phyloP scores from a whole-genome alignment of 1,140 invertebrate genomes.

The Lethrus apterus region DNA sequence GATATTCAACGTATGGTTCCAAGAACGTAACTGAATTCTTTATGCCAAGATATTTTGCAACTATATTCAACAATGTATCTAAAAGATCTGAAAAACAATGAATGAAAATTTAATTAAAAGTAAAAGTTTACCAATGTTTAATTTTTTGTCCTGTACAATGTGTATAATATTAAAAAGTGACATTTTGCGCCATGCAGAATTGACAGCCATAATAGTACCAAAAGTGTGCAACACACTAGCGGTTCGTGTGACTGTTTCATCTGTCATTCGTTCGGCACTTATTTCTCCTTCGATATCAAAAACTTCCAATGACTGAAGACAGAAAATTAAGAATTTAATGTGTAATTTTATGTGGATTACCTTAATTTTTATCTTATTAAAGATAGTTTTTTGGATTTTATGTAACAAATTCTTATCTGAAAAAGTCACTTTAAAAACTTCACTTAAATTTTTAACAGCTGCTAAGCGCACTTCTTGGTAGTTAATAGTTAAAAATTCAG shows the following conservation, averaged over 20 bases:
- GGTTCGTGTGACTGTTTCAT: conserved; percentile 40
- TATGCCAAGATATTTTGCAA: conserved; percentile 23
- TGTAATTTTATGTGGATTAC: conserved; percentile 6
- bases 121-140: conserved; percentile 30
- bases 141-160: conserved; percentile 35
- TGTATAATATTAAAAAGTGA: conserved; percentile 38
- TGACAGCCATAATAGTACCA: conserved; percentile 37
- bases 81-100: conserved; percentile 24
- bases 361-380: conserved; percentile 16
- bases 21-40: conserved; percentile 31
- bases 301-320: conserved; percentile 5
- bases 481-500: conserved; percentile 35
- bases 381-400: conserved; percentile 1
- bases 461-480: conserved; percentile 40
- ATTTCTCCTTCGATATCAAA: conserved; percentile 9
- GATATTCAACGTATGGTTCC: conserved; percentile 39
- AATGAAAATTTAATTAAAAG: conserved; percentile 13
- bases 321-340: conserved; percentile 1
- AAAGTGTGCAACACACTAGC: conserved; percentile 39
- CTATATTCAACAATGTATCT: conserved; percentile 32
- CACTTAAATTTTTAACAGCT: conserved; percentile 36
- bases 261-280: conserved; percentile 25
- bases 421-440: conserved; percentile 30
- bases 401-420: conserved; percentile 8
- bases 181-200: conserved; percentile 38